Evolutionary conservation across 2,113 vertebrate genomes (phyloP).

Genomic region (Antechinus flavipes): DNA sequence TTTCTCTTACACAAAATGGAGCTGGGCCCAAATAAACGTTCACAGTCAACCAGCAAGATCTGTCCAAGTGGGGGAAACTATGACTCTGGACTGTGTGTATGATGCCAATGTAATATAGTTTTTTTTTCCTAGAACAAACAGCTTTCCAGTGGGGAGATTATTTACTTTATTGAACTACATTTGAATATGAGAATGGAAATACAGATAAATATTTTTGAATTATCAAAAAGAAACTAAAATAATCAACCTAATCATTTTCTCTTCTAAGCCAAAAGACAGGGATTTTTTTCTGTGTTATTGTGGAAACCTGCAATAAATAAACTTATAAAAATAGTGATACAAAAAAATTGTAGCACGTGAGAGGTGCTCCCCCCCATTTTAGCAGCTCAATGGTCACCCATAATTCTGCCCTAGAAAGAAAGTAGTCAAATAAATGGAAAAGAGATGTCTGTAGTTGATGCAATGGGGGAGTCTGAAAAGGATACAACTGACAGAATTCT

Average conservation of each 20-base stretch:
- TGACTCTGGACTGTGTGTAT: constrained; percentile 40
- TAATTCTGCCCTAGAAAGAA: background rate
- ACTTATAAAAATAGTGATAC: background rate
- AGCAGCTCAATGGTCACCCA: background rate
- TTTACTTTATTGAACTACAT: background rate
- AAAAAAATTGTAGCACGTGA: background rate
- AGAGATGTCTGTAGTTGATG: background rate
- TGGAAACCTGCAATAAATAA: background rate
- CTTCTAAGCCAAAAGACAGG: background rate
- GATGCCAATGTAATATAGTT: background rate
- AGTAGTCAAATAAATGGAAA: background rate
- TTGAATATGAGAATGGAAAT: background rate
- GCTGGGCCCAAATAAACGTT: constrained; percentile 29
- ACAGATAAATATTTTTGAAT: background rate
- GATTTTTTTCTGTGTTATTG: background rate
- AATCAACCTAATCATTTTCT: background rate
- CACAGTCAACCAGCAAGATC: constrained; percentile 36
- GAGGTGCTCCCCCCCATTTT: background rate
- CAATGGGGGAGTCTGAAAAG: background rate
- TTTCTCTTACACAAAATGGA: constrained; percentile 26
- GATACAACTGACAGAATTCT: background rate
- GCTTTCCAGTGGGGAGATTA: background rate
- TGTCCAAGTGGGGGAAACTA: constrained; percentile 9
- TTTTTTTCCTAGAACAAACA: background rate
- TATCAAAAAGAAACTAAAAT: background rate